Conservation (phyloP, 2,888 invertebrate genomes). For the Tanytarsus gracilentus region DNA sequence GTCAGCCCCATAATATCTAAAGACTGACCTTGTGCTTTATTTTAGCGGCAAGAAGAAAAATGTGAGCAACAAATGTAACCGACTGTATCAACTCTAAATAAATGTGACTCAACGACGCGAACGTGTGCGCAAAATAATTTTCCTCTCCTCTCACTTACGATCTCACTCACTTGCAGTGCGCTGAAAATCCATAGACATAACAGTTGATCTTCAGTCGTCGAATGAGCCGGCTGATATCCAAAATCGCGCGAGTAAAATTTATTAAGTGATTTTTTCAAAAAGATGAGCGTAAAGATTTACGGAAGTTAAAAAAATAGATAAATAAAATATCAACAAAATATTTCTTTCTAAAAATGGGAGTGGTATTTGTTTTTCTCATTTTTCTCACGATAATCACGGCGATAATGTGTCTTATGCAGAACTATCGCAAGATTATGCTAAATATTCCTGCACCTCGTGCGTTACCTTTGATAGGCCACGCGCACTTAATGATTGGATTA, state of each 20-base stretch:
- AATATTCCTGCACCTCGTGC: constrained; percentile 25
- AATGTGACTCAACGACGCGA: too few relatives aligned
- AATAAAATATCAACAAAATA: constrained; percentile 32
- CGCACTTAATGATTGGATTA: constrained; percentile 29
- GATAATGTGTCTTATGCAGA: constrained; percentile 15
- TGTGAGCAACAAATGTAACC: background rate
- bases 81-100: too few relatives aligned
- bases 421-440: constrained; percentile 15
- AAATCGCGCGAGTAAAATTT: background rate
- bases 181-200: background rate
- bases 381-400: constrained; percentile 15
- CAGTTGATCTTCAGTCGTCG: constrained; percentile 22
- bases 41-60: background rate
- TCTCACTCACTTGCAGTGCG: background rate
- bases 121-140: background rate
- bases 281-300: background rate
- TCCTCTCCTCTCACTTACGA: constrained; percentile 8
- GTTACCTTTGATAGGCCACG: constrained; percentile 28
- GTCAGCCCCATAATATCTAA: too few relatives aligned
- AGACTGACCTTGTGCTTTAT: too few relatives aligned
- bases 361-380: constrained; percentile 37
- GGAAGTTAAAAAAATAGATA: constrained; percentile 34
- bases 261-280: background rate
- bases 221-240: constrained; percentile 12
- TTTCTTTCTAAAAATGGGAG: constrained; percentile 39